Evolutionary conservation across 2,888 invertebrate genomes (phyloP).

Genomic region (Eudemis profundana): DNA sequence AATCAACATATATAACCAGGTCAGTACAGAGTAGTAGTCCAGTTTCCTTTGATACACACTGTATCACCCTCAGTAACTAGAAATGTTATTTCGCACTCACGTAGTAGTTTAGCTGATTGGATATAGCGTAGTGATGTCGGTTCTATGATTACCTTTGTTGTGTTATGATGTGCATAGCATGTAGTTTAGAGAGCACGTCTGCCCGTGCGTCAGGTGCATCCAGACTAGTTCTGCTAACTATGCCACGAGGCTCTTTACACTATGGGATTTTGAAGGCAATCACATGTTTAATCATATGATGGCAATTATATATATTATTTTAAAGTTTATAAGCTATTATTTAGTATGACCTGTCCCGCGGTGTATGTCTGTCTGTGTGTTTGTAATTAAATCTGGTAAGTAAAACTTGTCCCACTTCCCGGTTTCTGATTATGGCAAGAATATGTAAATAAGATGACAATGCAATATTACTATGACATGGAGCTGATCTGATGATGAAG

Average conservation of each 20-base stretch:
- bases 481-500: no score
- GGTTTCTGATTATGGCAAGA: no score
- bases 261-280: constrained; percentile 1
- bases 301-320: no score
- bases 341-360: no score
- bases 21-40: no score
- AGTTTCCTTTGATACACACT: background rate
- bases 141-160: constrained; percentile 26
- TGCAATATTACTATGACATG: no score
- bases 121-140: background rate
- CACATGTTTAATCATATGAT: background rate
- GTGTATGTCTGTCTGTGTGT: no score
- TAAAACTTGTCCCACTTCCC: no score
- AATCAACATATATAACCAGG: no score
- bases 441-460: no score
- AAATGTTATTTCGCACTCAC: background rate
- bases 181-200: constrained; percentile 31
- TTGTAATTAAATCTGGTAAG: no score
- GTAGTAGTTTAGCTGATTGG: background rate
- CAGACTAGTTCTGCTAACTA: constrained; percentile 32
- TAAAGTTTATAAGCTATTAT: no score
- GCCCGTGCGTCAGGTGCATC: constrained; percentile 37
- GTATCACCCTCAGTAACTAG: background rate
- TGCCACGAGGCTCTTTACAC: constrained; percentile 6
- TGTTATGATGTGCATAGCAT: constrained; percentile 28